phyloP scores from a whole-genome alignment of 2,797 vertebrate species.

The Sarcophilus harrisii region DNA sequence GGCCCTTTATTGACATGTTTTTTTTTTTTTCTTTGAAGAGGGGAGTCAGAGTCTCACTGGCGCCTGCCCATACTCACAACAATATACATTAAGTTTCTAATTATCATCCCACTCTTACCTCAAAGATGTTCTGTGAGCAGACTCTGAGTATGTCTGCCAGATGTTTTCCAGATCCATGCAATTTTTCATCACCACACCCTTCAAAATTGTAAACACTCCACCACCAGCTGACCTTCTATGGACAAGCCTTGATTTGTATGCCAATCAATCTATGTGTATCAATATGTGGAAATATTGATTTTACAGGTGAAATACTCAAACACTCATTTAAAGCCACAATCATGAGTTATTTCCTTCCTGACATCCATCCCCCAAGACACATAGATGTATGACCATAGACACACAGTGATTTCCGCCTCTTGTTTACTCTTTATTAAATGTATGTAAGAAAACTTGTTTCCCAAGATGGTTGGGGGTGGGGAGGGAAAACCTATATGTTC shows the following conservation, averaged over 20 bases:
- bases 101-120: neutral
- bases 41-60: neutral
- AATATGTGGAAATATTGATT: neutral
- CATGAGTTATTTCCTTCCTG: neutral
- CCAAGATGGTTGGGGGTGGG: neutral
- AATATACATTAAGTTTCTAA: neutral
- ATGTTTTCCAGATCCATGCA: neutral
- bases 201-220: neutral
- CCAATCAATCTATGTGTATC: neutral
- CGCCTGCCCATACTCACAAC: neutral
- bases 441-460: neutral
- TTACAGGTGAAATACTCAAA: neutral
- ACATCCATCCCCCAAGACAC: neutral
- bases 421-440: neutral
- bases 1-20: neutral
- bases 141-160: neutral
- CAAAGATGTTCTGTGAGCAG: neutral
- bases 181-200: neutral
- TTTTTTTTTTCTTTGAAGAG: neutral
- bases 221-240: neutral
- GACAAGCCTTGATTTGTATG: neutral
- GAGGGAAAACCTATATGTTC: neutral
- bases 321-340: neutral
- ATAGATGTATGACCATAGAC: neutral
- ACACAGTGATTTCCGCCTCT: neutral